Evolutionary conservation across 2,797 vertebrate genomes (phyloP), one percentile per base, ranked within the genome.

Genomic region (Alcedo atthis): DNA sequence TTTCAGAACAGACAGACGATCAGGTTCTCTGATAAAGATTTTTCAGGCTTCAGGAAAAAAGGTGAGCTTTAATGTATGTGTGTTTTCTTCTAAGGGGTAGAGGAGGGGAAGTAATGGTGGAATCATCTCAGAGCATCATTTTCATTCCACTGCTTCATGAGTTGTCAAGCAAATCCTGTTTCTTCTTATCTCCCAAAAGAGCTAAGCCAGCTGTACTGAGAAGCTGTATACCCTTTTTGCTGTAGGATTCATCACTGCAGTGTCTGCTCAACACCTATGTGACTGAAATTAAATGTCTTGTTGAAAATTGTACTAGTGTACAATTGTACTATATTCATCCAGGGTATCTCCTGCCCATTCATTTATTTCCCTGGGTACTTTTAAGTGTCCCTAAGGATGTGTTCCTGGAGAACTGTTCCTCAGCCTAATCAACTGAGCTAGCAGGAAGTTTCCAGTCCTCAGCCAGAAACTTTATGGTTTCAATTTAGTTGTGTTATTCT

Each of bases 31-130:
- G 91, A 97, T 99, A 96, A 99, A 98, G 98, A 98, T 98, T 96
- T 99, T 99, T 97, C 98, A 99, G 96, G 98, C 98, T 96, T 99
- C 99, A 85, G 99, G 99, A 96, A 99, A 98, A 98, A 99, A 99
- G 99, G 99, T 99, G 97, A 94, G 98, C 15, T 76, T 83, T 61
- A 73, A 46, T 20, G 26, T 49, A 26, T 9, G 1, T 18, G 2
- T 68, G 19, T 61, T 93, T 87, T 81, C 43, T 92, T 76, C 57
- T 61, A 45, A 62, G 32, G 25, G 19, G 5, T 59, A 15, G 13
- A 76, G 8, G 24, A 35, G 2, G 12, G 8, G 13, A 53, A 78
- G 32, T 84, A 46, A 33, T 20, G 18, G 5, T 35, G 66, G 28
- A 30, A 15, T 76, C n/a, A 54, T 79, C 33, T 77, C 33, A 55